phyloP scores from a whole-genome alignment of 2,888 invertebrate species.

The Sialis fuliginosa region DNA sequence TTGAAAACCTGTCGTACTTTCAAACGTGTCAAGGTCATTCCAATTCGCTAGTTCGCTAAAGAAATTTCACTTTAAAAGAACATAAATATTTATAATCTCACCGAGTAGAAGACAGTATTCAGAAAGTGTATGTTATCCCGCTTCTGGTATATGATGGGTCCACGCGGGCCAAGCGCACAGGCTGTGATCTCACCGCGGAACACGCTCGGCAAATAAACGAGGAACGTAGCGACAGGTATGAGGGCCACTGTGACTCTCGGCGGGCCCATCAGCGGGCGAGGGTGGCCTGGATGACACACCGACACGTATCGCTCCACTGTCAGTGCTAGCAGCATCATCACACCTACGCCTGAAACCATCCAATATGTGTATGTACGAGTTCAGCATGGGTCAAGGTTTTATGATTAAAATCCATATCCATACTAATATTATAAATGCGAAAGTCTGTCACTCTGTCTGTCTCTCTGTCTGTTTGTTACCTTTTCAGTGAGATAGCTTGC shows the following conservation, averaged over 20 bases:
- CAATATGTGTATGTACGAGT: neutral
- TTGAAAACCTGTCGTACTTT: too few relatives aligned
- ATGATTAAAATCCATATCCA: too few relatives aligned
- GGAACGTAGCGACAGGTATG: conserved; percentile 43
- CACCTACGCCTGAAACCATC: conserved; percentile 39
- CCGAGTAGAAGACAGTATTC: conserved; percentile 32
- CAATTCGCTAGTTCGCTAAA: too few relatives aligned
- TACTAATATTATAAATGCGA: too few relatives aligned
- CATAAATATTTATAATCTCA: conserved; percentile 13
- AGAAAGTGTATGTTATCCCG: conserved; percentile 31
- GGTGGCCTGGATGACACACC: conserved; percentile 53
- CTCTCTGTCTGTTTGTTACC: too few relatives aligned
- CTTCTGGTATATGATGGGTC: conserved; percentile 37
- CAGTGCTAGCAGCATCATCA: conserved; percentile 55
- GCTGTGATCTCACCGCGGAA: conserved; percentile 41
- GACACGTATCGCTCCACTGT: conserved; percentile 59
- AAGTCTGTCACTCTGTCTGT: too few relatives aligned
- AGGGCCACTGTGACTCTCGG: conserved; percentile 42
- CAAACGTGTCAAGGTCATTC: too few relatives aligned
- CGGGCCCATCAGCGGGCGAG: conserved; percentile 44
- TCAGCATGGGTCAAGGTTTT: too few relatives aligned
- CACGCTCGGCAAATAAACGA: conserved; percentile 49
- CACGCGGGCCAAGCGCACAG: conserved; percentile 28
- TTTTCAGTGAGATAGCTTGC: too few relatives aligned
- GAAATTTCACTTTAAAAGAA: neutral